A percentile compares a stretch with the other conserved stretches of the same genome.
Conservation (phyloP, 2,797 vertebrate genomes). For the Cyprinella venusta region DNA sequence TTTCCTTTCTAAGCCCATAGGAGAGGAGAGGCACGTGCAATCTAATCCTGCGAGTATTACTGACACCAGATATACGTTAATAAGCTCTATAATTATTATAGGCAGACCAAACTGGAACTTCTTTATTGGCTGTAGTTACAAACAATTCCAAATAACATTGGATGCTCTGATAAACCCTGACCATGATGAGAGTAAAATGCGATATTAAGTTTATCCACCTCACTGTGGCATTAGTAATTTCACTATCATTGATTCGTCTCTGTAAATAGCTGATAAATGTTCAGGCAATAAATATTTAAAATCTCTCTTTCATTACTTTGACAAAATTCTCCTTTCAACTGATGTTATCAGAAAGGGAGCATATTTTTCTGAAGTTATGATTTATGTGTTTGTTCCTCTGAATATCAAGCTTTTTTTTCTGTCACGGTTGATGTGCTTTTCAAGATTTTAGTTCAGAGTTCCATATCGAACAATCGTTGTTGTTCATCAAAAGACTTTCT, state of each 20-base stretch:
- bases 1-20: slow-evolving; percentile 15
- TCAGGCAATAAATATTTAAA: neutral
- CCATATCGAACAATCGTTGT: slow-evolving; percentile 50
- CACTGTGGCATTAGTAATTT: neutral
- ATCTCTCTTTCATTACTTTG: slow-evolving; percentile 11
- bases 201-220: neutral
- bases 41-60: slow-evolving; percentile 27
- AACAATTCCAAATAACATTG: neutral
- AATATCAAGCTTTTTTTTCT: slow-evolving; percentile 22
- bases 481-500: slow-evolving; percentile 58
- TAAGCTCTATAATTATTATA: slow-evolving; percentile 3
- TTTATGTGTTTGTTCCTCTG: neutral
- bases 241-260: too few relatives aligned
- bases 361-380: slow-evolving; percentile 31
- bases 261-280: slow-evolving; percentile 8
- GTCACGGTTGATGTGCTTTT: slow-evolving; percentile 3
- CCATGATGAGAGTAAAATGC: neutral
- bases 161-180: neutral
- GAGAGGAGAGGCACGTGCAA: neutral
- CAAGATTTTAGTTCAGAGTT: neutral
- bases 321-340: neutral
- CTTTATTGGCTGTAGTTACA: neutral
- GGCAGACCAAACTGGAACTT: neutral
- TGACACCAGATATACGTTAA: slow-evolving; percentile 14
- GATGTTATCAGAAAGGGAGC: slow-evolving; percentile 25